Evolutionary conservation across 2,113 vertebrate species (phyloP), one percentile per base, ranked within the genome.

Genomic region (Abramis brama): DNA sequence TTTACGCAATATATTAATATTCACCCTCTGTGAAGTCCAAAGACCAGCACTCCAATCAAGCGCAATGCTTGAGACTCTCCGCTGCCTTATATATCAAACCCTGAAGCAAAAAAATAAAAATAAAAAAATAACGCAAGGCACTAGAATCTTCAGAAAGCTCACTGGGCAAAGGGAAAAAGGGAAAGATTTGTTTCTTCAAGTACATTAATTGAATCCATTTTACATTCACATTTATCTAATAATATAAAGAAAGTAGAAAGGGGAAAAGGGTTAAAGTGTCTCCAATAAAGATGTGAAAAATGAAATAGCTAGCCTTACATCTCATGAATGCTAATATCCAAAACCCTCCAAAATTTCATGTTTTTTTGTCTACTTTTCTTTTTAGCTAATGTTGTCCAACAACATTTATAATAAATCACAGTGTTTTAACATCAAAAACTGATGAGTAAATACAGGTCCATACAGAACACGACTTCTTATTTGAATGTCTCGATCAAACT

Each of bases 401-500:
- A 97, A 97, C 96, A 97, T 96, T 96, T 96, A 95, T 89, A 90
- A 96, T 96, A 96, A n/a, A 97, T 97, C 96, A 97, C 96, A 97
- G 96, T 97, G 96, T 97, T 96, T 97, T 95, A 96, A 97, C 96
- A 96, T 97, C 96, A 97, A 96, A 89, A 97, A 97, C 96, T 97
- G 96, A 97, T 97, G 96, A 96, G 88, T 95, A 95, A 95, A 96
- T 96, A 96, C 93, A 96, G 96, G 96, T 97, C 96, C 96, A 90
- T 95, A 95, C 95, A 94, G 96, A 97, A 97, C 95, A 93, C 95
- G 93, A 91, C 89, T 55, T 78, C 87, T 88, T 83, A 88, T 88
- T 86, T 79, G 68, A 79, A 84, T 85, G 64, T 84, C 27, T 74
- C 79, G n/a, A 79, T 85, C 85, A 74, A 86, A 90, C 86, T 87